A percentile compares a stretch with the other conserved stretches of the same genome.
These are phyloP conservation scores for Deroplatys truncata DNA, from an alignment of 2,888 invertebrate genomes.

Conservation along the genomic window DNA sequence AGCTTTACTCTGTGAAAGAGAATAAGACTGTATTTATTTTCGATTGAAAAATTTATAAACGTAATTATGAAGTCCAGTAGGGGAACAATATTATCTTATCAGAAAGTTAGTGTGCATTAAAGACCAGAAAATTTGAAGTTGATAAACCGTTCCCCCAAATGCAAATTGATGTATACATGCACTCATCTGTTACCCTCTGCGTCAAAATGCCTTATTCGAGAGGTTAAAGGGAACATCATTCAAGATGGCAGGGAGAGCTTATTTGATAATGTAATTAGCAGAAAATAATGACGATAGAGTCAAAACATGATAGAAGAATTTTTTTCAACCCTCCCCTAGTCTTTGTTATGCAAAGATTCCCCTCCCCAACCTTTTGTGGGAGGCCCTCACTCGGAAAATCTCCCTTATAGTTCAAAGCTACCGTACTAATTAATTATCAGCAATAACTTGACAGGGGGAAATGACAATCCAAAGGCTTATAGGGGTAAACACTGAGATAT, in stretches of 20 bases:
- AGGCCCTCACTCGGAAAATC: slow-evolving; percentile 9
- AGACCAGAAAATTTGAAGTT: neutral
- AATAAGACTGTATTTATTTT: no score
- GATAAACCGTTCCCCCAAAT: neutral
- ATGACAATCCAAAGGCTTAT: neutral
- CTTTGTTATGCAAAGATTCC: neutral
- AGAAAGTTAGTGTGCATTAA: no score
- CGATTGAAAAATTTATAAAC: no score
- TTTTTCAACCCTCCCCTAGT: neutral
- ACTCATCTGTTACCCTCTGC: neutral
- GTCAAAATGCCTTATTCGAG: neutral
- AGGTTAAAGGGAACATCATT: neutral
- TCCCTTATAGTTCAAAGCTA: slow-evolving; percentile 21
- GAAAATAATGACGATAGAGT: neutral
- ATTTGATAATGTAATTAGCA: neutral
- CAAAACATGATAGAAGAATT: neutral
- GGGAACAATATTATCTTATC: no score
- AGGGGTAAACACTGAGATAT: neutral
- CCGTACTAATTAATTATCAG: slow-evolving; percentile 23
- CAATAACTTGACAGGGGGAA: neutral
- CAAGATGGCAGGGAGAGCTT: neutral
- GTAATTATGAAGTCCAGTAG: no score
- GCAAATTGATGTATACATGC: neutral
- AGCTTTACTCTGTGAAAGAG: no score
- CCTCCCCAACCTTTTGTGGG: neutral